Evolutionary conservation across 2,888 invertebrate species (phyloP).

Genomic region (Athalia cordata): DNA sequence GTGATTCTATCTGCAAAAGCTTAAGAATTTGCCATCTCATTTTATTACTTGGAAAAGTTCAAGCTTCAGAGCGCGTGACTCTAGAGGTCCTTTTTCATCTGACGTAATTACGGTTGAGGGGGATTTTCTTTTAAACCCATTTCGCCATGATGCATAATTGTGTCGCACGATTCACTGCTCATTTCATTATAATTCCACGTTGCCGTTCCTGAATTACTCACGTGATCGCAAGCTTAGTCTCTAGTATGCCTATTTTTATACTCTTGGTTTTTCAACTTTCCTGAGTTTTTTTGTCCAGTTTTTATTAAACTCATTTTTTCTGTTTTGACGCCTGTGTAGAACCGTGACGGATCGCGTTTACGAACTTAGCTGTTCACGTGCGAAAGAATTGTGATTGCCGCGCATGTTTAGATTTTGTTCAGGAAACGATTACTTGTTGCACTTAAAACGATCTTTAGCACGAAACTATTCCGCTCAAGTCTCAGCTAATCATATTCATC

Average conservation of each 20-base stretch:
- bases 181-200: neutral
- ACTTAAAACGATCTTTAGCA: constrained; percentile 32
- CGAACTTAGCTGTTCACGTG: constrained; percentile 21
- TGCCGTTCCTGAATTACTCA: constrained; percentile 21
- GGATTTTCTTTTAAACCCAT: no score
- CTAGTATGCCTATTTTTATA: no score
- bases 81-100: neutral
- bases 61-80: neutral
- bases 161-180: neutral
- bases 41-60: neutral
- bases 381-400: constrained; percentile 7
- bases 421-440: constrained; percentile 44
- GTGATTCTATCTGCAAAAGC: constrained; percentile 17
- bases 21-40: constrained; percentile 31
- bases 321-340: neutral
- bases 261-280: neutral
- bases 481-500: constrained; percentile 20
- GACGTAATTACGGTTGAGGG: neutral
- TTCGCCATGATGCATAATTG: neutral
- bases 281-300: neutral
- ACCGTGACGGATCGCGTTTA: constrained; percentile 37
- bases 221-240: neutral
- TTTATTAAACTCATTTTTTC: neutral
- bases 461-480: neutral
- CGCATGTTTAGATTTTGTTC: constrained; percentile 40